These are phyloP conservation scores for Heliconius erato DNA, from an alignment of 2,888 invertebrate species.

Conservation along the genomic window DNA sequence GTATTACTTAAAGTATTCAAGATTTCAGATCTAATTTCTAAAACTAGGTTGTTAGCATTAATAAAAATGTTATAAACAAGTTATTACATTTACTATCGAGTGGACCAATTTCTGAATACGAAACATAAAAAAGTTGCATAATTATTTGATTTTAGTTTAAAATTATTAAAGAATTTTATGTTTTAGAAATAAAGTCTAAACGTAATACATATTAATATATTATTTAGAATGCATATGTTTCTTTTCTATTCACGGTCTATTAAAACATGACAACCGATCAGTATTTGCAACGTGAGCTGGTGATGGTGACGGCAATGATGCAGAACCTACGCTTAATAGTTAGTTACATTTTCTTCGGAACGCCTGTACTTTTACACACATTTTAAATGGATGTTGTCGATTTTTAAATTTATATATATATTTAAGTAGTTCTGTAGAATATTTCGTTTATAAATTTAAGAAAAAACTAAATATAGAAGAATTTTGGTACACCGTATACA, in stretches of 20 bases:
- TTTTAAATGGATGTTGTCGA: neutral
- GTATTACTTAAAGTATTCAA: neutral
- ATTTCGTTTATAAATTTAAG: too few species aligned
- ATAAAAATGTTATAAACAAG: neutral
- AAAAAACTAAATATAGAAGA: too few species aligned
- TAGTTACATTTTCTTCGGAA: neutral
- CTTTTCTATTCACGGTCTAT: constrained; percentile 40
- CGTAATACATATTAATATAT: neutral
- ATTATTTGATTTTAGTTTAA: neutral
- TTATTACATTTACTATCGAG: neutral
- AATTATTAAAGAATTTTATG: neutral
- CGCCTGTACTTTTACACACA: too few species aligned
- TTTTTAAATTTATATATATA: too few species aligned
- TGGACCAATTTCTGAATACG: neutral
- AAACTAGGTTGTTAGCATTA: neutral
- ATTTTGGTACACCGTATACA: too few species aligned
- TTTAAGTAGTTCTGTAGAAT: too few species aligned
- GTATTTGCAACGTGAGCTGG: constrained; percentile 15
- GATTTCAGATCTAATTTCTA: constrained; percentile 2
- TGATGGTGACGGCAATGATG: constrained; percentile 23
- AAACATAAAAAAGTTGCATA: neutral
- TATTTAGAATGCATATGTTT: constrained; percentile 11
- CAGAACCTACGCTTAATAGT: neutral
- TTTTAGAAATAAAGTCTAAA: neutral
- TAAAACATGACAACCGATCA: constrained; percentile 30